Base-by-base conservation (phyloP, 2,797 vertebrate species). In the Momotus momota region DNA sequence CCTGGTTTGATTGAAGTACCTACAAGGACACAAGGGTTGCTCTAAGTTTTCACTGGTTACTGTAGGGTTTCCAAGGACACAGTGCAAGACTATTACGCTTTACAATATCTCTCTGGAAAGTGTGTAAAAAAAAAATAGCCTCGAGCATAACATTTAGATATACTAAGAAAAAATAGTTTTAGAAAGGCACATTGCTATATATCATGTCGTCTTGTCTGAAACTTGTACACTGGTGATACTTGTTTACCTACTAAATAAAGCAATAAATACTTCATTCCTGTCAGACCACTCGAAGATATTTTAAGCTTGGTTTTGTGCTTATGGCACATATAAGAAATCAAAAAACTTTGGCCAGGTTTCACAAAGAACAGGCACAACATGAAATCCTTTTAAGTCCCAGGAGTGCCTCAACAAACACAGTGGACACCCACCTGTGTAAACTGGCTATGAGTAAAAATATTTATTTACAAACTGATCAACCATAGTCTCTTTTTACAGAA, bases 381-480 rank as follows among this genome's bases (percentile, higher is more conserved):
- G 9, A 82, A 86, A 41, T 62, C 27, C 38, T 73, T 89, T 70
- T 23, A 81, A 74, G 17, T 87, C 69, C 66, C 33, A 60, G 31
- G 41, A 79, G 38, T 45, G 38, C 21, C 70, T 86, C 38, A 80
- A 81, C 33, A 91, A 74, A 67, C 46, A 88, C 45, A 70, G 40
- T 18, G 21, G 54, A 64, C 52, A 51, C 6, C 9, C 7, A 54
- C 18, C 11, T 49, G 15, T 12, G 6, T 43, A 88, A 88, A 94
- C 67, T 67, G 74, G 16, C 41, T 79, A 71, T 95, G 85, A 90
- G 95, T 67, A 92, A 86, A 48, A 60, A 64, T 64, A 67, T 23
- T 51, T 93, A 64, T 82, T 88, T 88, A 69, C 80, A 72, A 85
- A 35, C 40, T 48, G 60, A 88, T 81, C 55, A 90, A 64, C 45